Evolutionary conservation across 2,113 vertebrate genomes (phyloP).

Genomic region (Leptosomus discolor): DNA sequence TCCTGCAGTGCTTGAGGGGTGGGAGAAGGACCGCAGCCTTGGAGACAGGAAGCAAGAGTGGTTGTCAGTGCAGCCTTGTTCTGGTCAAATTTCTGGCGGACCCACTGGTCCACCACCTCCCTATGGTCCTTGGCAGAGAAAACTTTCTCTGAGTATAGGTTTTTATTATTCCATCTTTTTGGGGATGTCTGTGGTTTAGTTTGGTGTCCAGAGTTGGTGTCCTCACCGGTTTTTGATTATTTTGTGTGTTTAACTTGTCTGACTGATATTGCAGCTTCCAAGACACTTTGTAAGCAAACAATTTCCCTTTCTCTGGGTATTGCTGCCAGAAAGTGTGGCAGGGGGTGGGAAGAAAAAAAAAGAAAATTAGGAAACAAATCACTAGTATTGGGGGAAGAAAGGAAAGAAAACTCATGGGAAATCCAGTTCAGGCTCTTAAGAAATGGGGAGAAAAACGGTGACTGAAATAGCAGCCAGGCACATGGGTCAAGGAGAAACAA

Average conservation of each 20-base stretch:
- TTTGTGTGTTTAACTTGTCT: neutral
- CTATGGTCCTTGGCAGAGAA: neutral
- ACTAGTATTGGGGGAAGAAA: rapidly evolving
- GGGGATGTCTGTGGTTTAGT: rapidly evolving
- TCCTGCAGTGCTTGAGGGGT: neutral
- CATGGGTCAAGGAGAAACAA: neutral
- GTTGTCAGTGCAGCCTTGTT: neutral
- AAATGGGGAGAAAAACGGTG: neutral
- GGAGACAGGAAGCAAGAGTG: neutral
- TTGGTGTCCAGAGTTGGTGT: neutral
- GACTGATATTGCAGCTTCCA: neutral
- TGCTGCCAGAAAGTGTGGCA: neutral
- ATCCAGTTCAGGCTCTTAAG: neutral
- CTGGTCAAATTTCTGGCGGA: neutral
- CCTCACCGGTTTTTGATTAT: neutral
- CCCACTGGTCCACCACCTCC: neutral
- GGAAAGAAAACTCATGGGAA: neutral
- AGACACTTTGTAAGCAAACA: neutral
- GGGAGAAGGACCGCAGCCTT: neutral
- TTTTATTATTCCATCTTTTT: neutral
- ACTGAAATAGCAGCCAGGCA: neutral
- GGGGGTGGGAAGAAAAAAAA: no score
- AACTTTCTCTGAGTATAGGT: neutral
- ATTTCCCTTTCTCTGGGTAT: neutral
- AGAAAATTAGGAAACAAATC: neutral